phyloP scores from a whole-genome alignment of 2,113 vertebrate species.

The Catharus bicknelli region DNA sequence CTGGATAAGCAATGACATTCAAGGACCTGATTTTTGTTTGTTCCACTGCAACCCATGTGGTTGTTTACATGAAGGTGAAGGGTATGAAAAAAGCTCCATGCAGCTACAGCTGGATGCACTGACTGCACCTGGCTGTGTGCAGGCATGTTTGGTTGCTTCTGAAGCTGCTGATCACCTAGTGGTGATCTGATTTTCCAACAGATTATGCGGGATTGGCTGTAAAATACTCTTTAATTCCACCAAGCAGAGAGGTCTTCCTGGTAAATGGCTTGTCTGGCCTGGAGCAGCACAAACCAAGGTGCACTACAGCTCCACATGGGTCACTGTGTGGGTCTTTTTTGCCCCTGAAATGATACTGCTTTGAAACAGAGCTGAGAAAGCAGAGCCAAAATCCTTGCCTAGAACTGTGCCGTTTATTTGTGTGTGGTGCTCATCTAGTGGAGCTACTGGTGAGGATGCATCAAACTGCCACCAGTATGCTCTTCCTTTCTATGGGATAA shows the following conservation, averaged over 20 bases:
- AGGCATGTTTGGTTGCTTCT: background rate
- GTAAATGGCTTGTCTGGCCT: background rate
- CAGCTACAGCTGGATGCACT: background rate
- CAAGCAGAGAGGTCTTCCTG: background rate
- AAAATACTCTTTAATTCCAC: background rate
- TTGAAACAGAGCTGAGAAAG: background rate
- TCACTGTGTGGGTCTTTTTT: background rate
- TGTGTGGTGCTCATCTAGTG: background rate
- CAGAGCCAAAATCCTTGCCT: background rate
- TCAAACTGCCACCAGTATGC: background rate
- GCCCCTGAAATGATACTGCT: background rate
- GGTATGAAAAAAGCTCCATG: background rate
- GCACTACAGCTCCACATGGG: rapidly evolving
- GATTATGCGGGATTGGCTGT: background rate
- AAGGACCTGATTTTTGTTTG: background rate
- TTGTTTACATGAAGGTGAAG: background rate
- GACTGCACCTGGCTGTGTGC: background rate
- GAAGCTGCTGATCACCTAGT: background rate
- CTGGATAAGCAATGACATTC: background rate
- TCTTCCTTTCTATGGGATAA: background rate
- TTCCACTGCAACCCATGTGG: rapidly evolving
- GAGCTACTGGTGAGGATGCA: background rate
- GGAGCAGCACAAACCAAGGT: background rate
- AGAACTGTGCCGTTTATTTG: background rate
- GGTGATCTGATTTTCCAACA: background rate